Percentiles rank a stretch among this genome's conserved stretches.
phyloP scores from a whole-genome alignment of 2,113 vertebrate genomes.

The Gopherus evgoodei region DNA sequence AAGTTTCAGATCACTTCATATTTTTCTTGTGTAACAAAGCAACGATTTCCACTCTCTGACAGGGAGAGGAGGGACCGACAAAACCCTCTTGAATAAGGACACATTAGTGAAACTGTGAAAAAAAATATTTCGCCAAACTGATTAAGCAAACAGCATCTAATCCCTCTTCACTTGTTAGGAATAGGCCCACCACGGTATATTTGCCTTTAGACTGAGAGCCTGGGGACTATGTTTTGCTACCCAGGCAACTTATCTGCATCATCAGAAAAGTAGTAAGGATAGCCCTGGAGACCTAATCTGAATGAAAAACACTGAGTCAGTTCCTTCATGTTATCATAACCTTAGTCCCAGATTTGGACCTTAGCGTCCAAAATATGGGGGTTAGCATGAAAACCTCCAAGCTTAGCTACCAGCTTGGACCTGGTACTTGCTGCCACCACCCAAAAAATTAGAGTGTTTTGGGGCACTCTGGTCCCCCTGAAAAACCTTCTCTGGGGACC shows the following conservation, averaged over 20 bases:
- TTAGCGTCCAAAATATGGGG: no score
- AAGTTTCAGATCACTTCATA: not conserved
- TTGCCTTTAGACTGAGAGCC: slow-evolving; percentile 1
- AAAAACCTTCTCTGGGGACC: no score
- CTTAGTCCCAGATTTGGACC: no score
- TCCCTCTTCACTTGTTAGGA: slow-evolving; percentile 25
- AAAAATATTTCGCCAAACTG: not conserved
- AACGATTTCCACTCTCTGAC: not conserved
- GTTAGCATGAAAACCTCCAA: no score
- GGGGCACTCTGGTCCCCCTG: no score
- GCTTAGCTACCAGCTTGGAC: no score
- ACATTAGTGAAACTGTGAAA: not conserved
- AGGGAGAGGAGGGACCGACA: not conserved
- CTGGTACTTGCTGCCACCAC: no score
- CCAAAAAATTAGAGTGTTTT: no score
- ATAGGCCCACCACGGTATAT: rapidly evolving
- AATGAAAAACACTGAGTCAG: not conserved
- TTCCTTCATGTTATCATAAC: not conserved
- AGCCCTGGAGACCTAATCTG: not conserved
- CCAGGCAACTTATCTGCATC: slow-evolving; percentile 43
- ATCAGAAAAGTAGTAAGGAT: slow-evolving; percentile 10
- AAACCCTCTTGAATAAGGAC: not conserved
- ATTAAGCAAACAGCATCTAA: slow-evolving; percentile 5
- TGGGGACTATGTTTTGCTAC: slow-evolving; percentile 42
- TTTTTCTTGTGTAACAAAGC: not conserved